Conservation (phyloP, 2,888 invertebrate genomes). For the Petrolisthes cinctipes region DNA sequence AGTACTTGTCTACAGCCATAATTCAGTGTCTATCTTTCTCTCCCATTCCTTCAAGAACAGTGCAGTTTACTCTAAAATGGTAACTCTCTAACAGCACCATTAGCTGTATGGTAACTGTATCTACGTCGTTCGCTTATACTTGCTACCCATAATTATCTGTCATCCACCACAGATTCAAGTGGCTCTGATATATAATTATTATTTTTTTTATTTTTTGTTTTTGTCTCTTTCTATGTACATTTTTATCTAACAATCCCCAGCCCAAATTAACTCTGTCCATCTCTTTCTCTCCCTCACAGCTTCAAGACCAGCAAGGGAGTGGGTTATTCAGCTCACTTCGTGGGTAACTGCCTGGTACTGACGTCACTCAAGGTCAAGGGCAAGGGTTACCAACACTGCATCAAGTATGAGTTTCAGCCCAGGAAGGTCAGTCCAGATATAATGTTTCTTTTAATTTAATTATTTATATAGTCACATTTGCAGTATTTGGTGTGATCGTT, state of each 20-base stretch:
- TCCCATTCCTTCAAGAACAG: too few species aligned
- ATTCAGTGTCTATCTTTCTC: neutral
- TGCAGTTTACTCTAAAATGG: neutral
- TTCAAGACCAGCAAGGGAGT: conserved; percentile 99
- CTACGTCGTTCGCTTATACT: too few species aligned
- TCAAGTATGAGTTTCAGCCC: conserved; percentile 99
- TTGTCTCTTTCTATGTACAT: neutral
- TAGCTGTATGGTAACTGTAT: too few species aligned
- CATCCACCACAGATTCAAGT: neutral
- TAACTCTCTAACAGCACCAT: too few species aligned
- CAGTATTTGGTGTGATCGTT: too few species aligned
- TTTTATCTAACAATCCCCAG: too few species aligned
- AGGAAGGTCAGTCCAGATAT: conserved; percentile 79
- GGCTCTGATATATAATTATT: neutral
- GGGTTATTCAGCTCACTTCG: conserved; percentile 99
- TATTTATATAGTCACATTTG: too few species aligned
- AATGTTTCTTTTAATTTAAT: neutral
- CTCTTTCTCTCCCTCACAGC: conserved; percentile 73
- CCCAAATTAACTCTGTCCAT: neutral
- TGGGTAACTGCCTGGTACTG: conserved; percentile 97
- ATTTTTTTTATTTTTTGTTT: neutral
- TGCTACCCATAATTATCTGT: too few species aligned
- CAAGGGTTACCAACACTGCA: conserved; percentile 99
- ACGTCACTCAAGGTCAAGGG: conserved; percentile 99
- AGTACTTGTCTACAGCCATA: too few species aligned